Conservation (phyloP, 2,797 vertebrate species). For the Oreochromis mossambicus region DNA sequence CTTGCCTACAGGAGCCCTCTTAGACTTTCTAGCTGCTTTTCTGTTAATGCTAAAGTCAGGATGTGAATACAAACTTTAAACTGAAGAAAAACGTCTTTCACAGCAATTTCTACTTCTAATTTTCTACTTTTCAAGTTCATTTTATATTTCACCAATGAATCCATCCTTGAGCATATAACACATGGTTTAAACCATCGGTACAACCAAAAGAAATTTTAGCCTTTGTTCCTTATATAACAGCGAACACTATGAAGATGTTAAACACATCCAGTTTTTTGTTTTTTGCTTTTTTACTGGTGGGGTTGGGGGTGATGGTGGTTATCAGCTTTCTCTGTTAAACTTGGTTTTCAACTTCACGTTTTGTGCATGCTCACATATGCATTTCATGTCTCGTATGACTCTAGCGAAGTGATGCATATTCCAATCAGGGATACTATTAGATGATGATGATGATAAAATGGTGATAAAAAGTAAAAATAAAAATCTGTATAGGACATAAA, state of each 20-base stretch:
- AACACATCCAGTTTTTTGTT: not conserved
- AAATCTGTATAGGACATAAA: not conserved
- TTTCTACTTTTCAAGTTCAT: not conserved
- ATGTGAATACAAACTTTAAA: not conserved
- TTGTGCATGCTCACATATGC: not conserved
- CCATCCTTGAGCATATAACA: not conserved
- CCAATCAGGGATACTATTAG: not conserved
- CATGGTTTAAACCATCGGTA: not conserved
- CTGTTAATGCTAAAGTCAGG: not conserved
- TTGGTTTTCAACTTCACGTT: not conserved
- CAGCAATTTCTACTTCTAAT: not conserved
- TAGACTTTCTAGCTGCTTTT: conserved; percentile 14
- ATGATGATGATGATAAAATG: not conserved
- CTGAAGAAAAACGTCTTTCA: not conserved
- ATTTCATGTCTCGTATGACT: not conserved
- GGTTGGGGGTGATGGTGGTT: not conserved
- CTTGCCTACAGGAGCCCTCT: conserved; percentile 14
- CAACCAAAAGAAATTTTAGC: not conserved
- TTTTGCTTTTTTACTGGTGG: not conserved
- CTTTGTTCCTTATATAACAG: not conserved
- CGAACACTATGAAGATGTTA: not conserved
- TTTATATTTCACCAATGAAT: not conserved
- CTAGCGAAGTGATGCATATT: not conserved
- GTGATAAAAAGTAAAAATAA: not conserved
- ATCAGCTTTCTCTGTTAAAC: not conserved